Base-by-base conservation (phyloP, 2,113 vertebrate species). In the Chaetura pelagica region DNA sequence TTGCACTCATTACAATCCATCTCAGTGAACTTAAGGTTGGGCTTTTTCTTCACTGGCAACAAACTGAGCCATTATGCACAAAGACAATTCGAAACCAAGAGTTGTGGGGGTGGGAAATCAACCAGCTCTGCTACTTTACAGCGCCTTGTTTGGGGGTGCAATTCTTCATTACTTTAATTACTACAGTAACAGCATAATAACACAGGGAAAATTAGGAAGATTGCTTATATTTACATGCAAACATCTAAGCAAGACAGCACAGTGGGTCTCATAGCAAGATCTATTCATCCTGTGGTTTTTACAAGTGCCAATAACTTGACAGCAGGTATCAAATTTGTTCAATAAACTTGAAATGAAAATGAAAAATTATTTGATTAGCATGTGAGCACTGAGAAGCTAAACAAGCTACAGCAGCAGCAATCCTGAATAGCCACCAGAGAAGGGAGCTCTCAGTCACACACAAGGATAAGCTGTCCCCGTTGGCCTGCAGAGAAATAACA, bases 21-120 rank as follows among this genome's bases (percentile, higher is more conserved):
- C 4, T 18, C 42, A 10, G 10, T 9, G 6, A 91, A 32, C 7
- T 51, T 16, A 24, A 48, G 14, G 24, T n/a, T 29, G n/a, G 48
- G 17, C 8, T 69, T 59, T 26, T 51, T 32, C 67, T 48, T 32
- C 16, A 21, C 2, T 11, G 21, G 29, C 29, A 71, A 57, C 4
- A 1, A 67, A 73, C 8, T 0, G 1, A 8, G 15, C 46, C 46
- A 11, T 22, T 7, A 51, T 0, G 4, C 14, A 13, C 3, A 0
- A 63, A 54, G 30, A 40, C 12, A 46, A 64, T 24, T 74, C 14
- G 2, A 1, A 64, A 72, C 26, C 3, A 3, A 69, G 34, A 34
- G 27, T 48, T 32, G 22, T 52, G 14, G 20, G 30, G 52, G 7
- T 16, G 13, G 17, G n/a, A n/a, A 64, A 29, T 32, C 58, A n/a